phyloP scores from a whole-genome alignment of 2,113 vertebrate species.

The Proterorhinus semilunaris region DNA sequence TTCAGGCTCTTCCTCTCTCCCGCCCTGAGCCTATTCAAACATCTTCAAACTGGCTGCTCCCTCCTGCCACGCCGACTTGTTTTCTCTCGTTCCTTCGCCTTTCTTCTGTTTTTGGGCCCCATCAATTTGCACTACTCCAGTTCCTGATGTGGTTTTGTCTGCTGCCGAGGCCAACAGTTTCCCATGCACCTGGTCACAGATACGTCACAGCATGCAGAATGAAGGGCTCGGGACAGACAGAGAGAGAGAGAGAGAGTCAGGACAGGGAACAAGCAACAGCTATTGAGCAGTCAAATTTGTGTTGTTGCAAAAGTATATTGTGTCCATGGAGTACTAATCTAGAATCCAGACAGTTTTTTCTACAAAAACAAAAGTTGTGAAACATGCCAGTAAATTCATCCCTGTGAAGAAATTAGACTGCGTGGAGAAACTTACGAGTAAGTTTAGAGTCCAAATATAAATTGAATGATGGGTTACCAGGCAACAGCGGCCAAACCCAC shows the following conservation, averaged over 20 bases:
- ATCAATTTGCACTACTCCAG: conserved; percentile 48
- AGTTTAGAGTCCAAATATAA: too few species aligned
- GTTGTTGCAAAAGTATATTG: too few species aligned
- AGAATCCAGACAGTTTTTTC: too few species aligned
- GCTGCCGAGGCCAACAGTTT: conserved; percentile 56
- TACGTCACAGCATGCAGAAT: conserved; percentile 33
- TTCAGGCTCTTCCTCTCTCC: conserved; percentile 51
- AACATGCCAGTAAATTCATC: too few species aligned
- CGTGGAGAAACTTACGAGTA: too few species aligned
- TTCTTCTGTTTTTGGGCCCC: conserved; percentile 46
- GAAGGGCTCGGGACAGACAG: not conserved
- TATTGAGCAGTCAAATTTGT: not conserved
- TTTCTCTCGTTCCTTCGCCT: conserved; percentile 52
- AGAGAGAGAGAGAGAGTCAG: too few species aligned
- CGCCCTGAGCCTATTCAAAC: conserved; percentile 62
- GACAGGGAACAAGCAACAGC: too few species aligned
- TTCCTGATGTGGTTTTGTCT: conserved; percentile 68
- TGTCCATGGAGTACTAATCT: too few species aligned
- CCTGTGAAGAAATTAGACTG: too few species aligned
- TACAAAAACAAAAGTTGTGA: too few species aligned
- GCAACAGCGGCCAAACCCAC: too few species aligned
- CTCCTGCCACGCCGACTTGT: conserved; percentile 64
- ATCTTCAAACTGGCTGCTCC: conserved; percentile 44
- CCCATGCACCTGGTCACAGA: conserved; percentile 64
- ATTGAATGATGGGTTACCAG: too few species aligned